Evolutionary conservation across 2,797 vertebrate genomes (phyloP).

Genomic region (Characodon lateralis): DNA sequence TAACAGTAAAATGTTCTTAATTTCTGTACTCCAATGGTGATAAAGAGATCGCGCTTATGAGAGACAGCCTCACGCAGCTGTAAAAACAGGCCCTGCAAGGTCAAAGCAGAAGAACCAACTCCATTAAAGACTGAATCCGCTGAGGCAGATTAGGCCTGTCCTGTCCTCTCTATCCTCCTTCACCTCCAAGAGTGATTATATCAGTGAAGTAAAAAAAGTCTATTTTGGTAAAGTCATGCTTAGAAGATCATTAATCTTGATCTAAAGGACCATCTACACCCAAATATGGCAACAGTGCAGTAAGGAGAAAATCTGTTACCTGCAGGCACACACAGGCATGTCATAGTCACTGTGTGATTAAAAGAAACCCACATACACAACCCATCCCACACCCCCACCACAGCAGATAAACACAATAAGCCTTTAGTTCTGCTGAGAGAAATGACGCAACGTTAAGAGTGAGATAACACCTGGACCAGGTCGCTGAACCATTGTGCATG

Average conservation of each 20-base stretch:
- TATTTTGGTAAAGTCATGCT: slow-evolving; percentile 50
- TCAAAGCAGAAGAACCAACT: slow-evolving; percentile 63
- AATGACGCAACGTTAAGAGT: slow-evolving; percentile 12
- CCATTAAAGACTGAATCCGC: slow-evolving; percentile 64
- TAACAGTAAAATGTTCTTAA: slow-evolving; percentile 13
- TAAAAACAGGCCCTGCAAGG: slow-evolving; percentile 51
- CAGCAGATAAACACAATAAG: not conserved
- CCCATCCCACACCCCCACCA: no score
- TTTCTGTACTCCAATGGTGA: slow-evolving; percentile 17
- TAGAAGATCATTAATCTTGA: slow-evolving; percentile 59
- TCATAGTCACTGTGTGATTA: slow-evolving; percentile 53
- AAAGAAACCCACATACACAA: slow-evolving; percentile 30
- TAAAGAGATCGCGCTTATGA: slow-evolving; percentile 32
- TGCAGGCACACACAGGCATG: slow-evolving; percentile 23
- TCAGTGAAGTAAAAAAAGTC: slow-evolving; percentile 50
- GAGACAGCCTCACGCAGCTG: slow-evolving; percentile 41
- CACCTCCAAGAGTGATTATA: slow-evolving; percentile 43
- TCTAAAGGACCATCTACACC: slow-evolving; percentile 28
- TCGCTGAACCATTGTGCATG: slow-evolving; percentile 42
- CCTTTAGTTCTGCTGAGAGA: not conserved
- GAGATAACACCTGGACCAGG: slow-evolving; percentile 28
- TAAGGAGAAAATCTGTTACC: slow-evolving; percentile 34
- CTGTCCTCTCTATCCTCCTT: slow-evolving; percentile 40
- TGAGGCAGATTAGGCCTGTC: slow-evolving; percentile 62
- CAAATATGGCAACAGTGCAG: slow-evolving; percentile 34